These are phyloP conservation scores for Distichodus sexfasciatus DNA, from an alignment of 2,797 vertebrate species.

Conservation along the genomic window DNA sequence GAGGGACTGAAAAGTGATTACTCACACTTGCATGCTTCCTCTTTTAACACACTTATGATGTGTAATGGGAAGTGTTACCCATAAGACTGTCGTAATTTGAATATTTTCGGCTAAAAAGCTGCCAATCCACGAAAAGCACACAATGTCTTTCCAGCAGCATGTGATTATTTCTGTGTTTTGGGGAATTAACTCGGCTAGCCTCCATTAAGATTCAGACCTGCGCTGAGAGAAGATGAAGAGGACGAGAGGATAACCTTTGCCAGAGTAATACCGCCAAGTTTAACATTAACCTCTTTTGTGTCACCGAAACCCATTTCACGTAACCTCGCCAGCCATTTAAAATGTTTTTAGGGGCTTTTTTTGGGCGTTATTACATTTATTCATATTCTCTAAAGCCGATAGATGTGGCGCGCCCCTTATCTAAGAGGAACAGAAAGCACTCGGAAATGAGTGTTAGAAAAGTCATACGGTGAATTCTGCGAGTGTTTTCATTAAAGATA, in stretches of 20 bases:
- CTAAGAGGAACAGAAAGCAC: constrained; percentile 35
- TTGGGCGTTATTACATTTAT: constrained; percentile 18
- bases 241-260: not conserved
- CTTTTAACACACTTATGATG: too few relatives aligned
- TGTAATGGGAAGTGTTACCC: too few relatives aligned
- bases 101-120: not conserved
- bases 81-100: not conserved
- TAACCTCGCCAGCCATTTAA: constrained; percentile 22
- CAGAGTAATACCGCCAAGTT: constrained; percentile 15
- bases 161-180: not conserved
- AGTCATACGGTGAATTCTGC: constrained; percentile 24
- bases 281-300: constrained; percentile 24
- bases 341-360: constrained; percentile 23
- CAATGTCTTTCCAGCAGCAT: not conserved
- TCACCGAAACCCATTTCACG: constrained; percentile 23
- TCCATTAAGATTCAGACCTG: constrained; percentile 12
- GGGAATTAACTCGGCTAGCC: constrained; percentile 1
- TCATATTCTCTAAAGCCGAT: constrained; percentile 19
- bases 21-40: not conserved
- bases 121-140: not conserved
- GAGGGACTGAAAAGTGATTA: too few relatives aligned
- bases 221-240: not conserved
- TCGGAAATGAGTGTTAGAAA: constrained; percentile 40
- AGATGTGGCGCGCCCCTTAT: constrained; percentile 30
- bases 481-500: constrained; percentile 44